Evolutionary conservation across 1,140 invertebrate species (phyloP), one percentile per base, ranked within the genome.

Genomic region (Zophobas morio): DNA sequence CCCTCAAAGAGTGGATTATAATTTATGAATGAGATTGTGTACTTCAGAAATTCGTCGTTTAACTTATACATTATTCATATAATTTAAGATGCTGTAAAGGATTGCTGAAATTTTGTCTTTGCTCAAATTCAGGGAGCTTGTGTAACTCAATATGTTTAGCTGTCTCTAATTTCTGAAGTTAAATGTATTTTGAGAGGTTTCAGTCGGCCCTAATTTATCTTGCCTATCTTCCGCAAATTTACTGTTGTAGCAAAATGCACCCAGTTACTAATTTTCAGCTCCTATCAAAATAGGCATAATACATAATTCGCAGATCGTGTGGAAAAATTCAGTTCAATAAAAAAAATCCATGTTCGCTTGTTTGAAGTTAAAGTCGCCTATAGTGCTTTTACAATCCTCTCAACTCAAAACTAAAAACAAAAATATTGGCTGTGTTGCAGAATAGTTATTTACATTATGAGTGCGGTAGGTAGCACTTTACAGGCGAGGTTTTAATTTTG

Each of bases 91-190:
- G 32, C 56, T 6, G 56, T 60, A 60, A 60, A 60, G 56, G 56
- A 60, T 60, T 60, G 56, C 35, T 39, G 35, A 60, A 60, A 60
- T 60, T 60, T 60, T 60, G 36, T 60, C 56, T 8, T 39, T 37
- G 36, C 56, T 60, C 56, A 60, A 60, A 60, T 60, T 60, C 56
- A 37, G 56, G 37, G 56, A 33, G 56, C 36, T 60, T 60, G 56
- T 39, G 56, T 60, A 60, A 60, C 37, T 35, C 56, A 60, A 60
- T 60, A 60, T 60, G 56, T 60, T 60, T 60, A 39, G 56, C 56
- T 60, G 56, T 60, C 56, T 60, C 56, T 60, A 60, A 60, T 60
- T 60, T 60, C 56, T 36, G 37, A 60, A 60, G 56, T 60, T 60
- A 60, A 60, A 60, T 60, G 56, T 60, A 60, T 60, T 60, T 60